phyloP scores from a whole-genome alignment of 1,140 invertebrate species.

The Eurytemora carolleeae region DNA sequence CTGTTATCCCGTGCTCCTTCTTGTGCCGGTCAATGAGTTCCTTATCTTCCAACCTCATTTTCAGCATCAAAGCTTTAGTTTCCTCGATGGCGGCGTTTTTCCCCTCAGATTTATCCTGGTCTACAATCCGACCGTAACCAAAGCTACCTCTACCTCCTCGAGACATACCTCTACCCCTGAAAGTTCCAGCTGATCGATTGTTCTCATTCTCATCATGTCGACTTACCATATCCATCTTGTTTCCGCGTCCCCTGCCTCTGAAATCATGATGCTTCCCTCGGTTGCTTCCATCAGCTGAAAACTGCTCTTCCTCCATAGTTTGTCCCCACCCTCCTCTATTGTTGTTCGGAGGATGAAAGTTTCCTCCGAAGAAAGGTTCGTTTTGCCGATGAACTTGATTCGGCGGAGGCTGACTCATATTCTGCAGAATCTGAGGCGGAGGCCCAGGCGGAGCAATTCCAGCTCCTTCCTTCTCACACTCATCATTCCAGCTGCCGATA shows the following conservation, averaged over 20 bases:
- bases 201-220: not conserved
- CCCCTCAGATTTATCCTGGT: slow-evolving; percentile 1
- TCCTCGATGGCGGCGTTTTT: slow-evolving; percentile 7
- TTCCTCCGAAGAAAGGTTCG: not conserved
- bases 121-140: not conserved
- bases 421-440: not conserved
- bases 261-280: not conserved
- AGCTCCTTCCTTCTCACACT: not conserved
- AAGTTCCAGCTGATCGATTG: too few species aligned
- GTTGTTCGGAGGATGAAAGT: not conserved
- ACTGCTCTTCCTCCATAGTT: not conserved
- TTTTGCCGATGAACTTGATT: not conserved
- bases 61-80: slow-evolving; percentile 9
- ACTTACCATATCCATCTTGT: not conserved
- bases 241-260: not conserved
- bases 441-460: not conserved
- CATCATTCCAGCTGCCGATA: not conserved
- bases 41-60: slow-evolving; percentile 11
- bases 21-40: not conserved
- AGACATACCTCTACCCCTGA: not conserved
- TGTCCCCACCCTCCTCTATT: not conserved
- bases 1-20: not conserved
- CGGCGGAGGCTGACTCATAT: not conserved
- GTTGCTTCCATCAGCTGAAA: not conserved
- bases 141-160: not conserved